Conservation (phyloP, 2,888 invertebrate genomes). For the Anthophora plumipes region DNA sequence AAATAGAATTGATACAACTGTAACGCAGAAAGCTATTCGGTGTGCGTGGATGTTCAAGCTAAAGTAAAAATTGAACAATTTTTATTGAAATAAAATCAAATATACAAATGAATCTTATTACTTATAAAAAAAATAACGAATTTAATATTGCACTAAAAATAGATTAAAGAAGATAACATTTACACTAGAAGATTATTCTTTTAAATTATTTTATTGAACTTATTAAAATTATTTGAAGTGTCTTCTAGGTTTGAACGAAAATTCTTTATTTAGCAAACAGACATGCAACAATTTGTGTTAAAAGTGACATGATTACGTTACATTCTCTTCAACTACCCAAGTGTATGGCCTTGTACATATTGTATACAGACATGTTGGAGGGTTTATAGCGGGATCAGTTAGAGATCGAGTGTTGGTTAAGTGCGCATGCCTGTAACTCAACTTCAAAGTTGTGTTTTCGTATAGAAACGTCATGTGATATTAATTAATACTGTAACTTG, state of each 20-base stretch:
- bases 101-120: background rate
- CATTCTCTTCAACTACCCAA: background rate
- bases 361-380: background rate
- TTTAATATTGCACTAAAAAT: background rate
- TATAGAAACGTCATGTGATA: background rate
- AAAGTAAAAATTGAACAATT: background rate
- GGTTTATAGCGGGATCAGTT: constrained; percentile 4
- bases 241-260: too few species aligned
- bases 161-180: too few species aligned
- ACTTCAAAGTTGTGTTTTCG: constrained; percentile 16
- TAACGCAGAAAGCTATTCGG: background rate
- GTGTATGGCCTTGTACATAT: constrained; percentile 14
- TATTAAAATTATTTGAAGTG: too few species aligned
- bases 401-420: constrained; percentile 5
- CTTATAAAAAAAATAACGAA: background rate
- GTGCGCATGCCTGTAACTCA: constrained; percentile 8
- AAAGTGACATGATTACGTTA: constrained; percentile 20
- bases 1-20: background rate
- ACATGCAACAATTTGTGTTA: background rate
- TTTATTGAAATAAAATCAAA: background rate
- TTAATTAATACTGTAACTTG: background rate
- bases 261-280: constrained; percentile 7
- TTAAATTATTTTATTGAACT: too few species aligned
- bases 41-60: background rate
- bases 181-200: too few species aligned